Conservation (phyloP, 2,113 vertebrate species). For the Strix aluco region DNA sequence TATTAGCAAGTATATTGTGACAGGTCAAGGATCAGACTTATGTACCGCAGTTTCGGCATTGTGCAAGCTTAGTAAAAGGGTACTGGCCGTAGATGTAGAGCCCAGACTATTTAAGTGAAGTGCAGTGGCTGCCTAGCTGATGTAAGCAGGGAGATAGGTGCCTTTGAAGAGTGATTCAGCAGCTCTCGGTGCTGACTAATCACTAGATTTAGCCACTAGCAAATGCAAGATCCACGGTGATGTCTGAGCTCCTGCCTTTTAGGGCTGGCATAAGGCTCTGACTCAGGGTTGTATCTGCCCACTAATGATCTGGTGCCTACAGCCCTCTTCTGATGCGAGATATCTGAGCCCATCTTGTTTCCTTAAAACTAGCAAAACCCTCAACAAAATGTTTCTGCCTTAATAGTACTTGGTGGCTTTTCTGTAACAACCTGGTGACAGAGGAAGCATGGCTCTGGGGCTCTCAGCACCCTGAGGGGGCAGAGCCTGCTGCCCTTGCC, state of each 20-base stretch:
- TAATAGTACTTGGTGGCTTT: not conserved
- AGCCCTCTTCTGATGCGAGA: not conserved
- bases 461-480: not conserved
- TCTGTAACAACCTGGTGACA: not conserved
- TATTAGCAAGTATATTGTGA: not conserved
- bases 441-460: not conserved
- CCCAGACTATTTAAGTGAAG: not conserved
- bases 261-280: conserved; percentile 59
- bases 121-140: conserved; percentile 38
- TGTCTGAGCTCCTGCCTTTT: conserved; percentile 65
- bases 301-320: conserved; percentile 47
- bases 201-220: conserved; percentile 66
- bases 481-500: not conserved
- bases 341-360: conserved; percentile 21
- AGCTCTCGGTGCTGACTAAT: conserved; percentile 67
- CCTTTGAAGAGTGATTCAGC: conserved; percentile 72
- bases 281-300: conserved; percentile 59
- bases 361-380: conserved; percentile 1
- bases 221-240: conserved; percentile 47
- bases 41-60: accelerated
- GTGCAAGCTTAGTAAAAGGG: not conserved
- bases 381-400: not conserved
- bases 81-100: not conserved
- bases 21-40: not conserved
- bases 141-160: conserved; percentile 68